Evolutionary conservation across 2,797 vertebrate species (phyloP), one percentile per base, ranked within the genome.

Genomic region (Xenentodon cancila): DNA sequence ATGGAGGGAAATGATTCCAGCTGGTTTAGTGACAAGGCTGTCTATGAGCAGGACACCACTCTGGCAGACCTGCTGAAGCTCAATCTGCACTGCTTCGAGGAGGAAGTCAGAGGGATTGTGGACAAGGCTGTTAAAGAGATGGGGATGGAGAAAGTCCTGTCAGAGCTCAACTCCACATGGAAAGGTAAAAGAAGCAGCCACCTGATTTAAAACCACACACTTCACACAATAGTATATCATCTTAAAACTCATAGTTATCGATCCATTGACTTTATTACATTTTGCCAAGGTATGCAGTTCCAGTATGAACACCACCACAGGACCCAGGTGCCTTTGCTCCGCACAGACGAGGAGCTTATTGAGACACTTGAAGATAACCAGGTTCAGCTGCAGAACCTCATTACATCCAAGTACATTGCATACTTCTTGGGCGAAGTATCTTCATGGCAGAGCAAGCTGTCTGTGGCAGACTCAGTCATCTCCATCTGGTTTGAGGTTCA

Each of bases 321-420:
- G 46, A 97, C 93, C 1, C 53, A 49, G 9, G 30, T 95, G 18
- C 95, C 94, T 0, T 76, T 98, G 79, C 91, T 98, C 60, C 93
- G 83, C 59, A 91, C 91, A 0, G 91, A 96, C 0, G 96, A 98
- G 75, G 95, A 96, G 45, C 95, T 99, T 40, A 93, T 98, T 0
- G 96, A 98, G 80, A 96, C 93, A 1, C 90, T 99, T 72, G 98
- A 99, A 59, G 97, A 99, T 80, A 97, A 97, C 89, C 98, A 99
- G 75, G 96, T 99, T 46, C 96, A 98, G 72, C 93, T 99, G 65
- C 97, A 99, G 85, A 92, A 91, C 68, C 88, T 97, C 52, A 95
- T 97, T 92, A 92, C 92, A 0, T 97, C 96, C 62, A 97, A 95
- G 75, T 89, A 95, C 45, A 90, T 98, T 0, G 87, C 94, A 9